phyloP scores from a whole-genome alignment of 2,888 invertebrate genomes.

The Tipula lateralis region DNA sequence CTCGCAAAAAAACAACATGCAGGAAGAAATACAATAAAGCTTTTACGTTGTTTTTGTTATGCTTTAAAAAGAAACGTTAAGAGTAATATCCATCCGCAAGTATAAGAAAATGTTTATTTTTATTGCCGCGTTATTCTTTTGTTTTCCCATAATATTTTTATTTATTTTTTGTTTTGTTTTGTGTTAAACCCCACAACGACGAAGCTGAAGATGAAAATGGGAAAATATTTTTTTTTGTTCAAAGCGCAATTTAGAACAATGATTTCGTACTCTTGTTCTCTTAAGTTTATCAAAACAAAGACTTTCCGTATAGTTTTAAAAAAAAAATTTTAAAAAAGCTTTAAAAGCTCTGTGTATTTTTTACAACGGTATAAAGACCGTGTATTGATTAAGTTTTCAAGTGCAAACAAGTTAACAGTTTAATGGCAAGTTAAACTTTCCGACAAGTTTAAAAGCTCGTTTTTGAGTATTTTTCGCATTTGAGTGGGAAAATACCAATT shows the following conservation, averaged over 20 bases:
- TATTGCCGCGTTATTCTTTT: constrained; percentile 11
- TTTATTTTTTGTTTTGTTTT: background rate
- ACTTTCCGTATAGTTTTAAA: too few species aligned
- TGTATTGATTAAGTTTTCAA: background rate
- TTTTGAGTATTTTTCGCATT: too few species aligned
- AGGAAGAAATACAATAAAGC: background rate
- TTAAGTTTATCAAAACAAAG: background rate
- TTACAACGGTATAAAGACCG: background rate
- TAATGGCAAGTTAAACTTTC: too few species aligned
- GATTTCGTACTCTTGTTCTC: background rate
- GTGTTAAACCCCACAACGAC: background rate
- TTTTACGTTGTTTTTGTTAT: background rate
- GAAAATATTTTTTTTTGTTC: background rate
- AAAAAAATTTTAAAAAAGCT: background rate
- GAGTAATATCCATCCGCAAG: background rate
- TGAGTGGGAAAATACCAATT: too few species aligned
- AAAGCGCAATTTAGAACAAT: background rate
- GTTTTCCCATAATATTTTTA: background rate
- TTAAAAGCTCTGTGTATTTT: background rate
- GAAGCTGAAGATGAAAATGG: background rate
- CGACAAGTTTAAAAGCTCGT: too few species aligned
- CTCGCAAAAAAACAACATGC: background rate
- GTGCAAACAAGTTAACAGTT: too few species aligned
- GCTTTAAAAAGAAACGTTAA: background rate
- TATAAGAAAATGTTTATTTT: background rate